Conservation (phyloP, 2,113 vertebrate genomes). For the Perccottus glenii region DNA sequence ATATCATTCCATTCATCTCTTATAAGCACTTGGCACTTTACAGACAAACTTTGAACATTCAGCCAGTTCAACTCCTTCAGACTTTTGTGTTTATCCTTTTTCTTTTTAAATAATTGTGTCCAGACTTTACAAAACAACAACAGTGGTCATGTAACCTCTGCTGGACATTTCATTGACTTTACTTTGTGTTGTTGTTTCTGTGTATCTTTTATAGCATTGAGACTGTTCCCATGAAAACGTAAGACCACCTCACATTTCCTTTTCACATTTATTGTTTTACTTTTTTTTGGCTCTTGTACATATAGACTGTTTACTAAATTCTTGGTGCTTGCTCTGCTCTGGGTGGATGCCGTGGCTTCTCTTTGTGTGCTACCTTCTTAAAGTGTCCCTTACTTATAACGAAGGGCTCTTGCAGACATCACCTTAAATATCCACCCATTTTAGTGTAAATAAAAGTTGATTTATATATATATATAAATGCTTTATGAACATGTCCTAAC, state of each 20-base stretch:
- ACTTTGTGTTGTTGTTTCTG: conserved; percentile 70
- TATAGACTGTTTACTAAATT: conserved; percentile 72
- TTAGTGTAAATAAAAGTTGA: conserved; percentile 36
- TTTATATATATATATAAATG: conserved; percentile 50
- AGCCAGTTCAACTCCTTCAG: not conserved
- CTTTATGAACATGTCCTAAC: conserved; percentile 37
- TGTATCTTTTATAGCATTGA: conserved; percentile 86
- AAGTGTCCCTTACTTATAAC: conserved; percentile 74
- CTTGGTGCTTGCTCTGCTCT: conserved; percentile 76
- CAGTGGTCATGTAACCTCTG: conserved; percentile 29
- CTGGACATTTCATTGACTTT: conserved; percentile 55
- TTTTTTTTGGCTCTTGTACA: conserved; percentile 68
- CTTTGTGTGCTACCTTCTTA: conserved; percentile 64
- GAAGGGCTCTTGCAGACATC: conserved; percentile 75
- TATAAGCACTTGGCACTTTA: conserved; percentile 82
- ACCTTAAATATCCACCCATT: conserved; percentile 54
- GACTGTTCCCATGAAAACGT: conserved; percentile 89
- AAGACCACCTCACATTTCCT: conserved; percentile 76
- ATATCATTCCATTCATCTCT: conserved; percentile 52
- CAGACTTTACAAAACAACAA: not conserved
- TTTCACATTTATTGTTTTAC: conserved; percentile 40
- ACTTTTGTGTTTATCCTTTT: not conserved
- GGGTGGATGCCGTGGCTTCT: conserved; percentile 71
- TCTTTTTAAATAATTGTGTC: not conserved
- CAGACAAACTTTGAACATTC: conserved; percentile 34